A percentile compares a stretch with the other conserved stretches of the same genome.
These are phyloP conservation scores for Seriola quinqueradiata DNA, from an alignment of 2,113 vertebrate species.

Conservation along the genomic window DNA sequence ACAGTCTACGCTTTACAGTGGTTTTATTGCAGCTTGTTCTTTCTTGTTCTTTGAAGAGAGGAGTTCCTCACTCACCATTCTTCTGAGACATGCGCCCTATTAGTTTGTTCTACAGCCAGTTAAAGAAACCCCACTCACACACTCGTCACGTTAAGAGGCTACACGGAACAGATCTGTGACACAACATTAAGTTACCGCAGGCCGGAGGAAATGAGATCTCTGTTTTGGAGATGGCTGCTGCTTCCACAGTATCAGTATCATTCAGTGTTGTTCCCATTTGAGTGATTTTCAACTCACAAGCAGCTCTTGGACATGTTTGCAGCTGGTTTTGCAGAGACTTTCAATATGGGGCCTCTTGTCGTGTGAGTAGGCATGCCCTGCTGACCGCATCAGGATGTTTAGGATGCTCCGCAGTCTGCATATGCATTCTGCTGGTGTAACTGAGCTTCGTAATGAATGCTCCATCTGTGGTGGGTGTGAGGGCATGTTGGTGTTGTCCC, in stretches of 20 bases:
- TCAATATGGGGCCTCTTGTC: slow-evolving; percentile 39
- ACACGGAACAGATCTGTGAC: slow-evolving; percentile 6
- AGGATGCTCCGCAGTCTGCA: slow-evolving; percentile 67
- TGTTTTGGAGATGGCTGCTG: slow-evolving; percentile 12
- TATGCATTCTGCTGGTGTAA: slow-evolving; percentile 71
- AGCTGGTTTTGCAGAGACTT: slow-evolving; percentile 12
- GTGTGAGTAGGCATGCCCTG: slow-evolving; percentile 41
- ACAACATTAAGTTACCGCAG: slow-evolving; percentile 38
- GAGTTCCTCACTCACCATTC: neutral
- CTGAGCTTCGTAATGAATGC: slow-evolving; percentile 73
- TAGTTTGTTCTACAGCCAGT: neutral
- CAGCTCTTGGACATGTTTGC: neutral
- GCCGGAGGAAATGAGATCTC: slow-evolving; percentile 27
- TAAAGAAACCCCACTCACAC: slow-evolving; percentile 8
- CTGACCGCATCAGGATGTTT: slow-evolving; percentile 68
- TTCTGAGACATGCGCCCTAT: slow-evolving; percentile 2
- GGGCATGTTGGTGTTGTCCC: slow-evolving; percentile 27
- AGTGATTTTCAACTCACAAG: neutral
- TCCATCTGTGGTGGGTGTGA: slow-evolving; percentile 71
- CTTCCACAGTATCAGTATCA: neutral
- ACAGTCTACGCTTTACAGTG: neutral
- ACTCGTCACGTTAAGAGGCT: neutral
- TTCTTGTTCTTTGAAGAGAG: neutral
- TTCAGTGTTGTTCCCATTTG: neutral
- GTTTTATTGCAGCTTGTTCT: slow-evolving; percentile 7